Conservation (phyloP, 30 jellyfish, hydroid and myxozoan species). For the Turritopsis rubra region DNA sequence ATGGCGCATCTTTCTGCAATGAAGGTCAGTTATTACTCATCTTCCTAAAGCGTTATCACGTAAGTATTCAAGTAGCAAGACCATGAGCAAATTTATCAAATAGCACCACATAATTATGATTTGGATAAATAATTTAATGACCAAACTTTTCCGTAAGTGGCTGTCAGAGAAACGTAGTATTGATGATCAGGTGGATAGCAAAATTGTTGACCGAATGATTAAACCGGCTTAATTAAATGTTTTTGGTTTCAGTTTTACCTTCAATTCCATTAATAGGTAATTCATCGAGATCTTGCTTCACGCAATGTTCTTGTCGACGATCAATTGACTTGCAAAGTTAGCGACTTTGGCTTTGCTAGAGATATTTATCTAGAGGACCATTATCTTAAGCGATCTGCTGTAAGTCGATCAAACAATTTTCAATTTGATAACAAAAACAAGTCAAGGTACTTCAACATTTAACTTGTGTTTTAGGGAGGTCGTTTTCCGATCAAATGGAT, state of each 20-base stretch:
- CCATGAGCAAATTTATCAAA: not conserved
- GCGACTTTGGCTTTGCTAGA: constrained; percentile 96
- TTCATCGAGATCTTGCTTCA: constrained; percentile 91
- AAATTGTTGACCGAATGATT: too few relatives aligned
- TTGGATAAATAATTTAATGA: too few relatives aligned
- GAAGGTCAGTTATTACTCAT: constrained; percentile 37
- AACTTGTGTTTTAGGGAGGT: constrained; percentile 71
- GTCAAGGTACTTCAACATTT: too few relatives aligned
- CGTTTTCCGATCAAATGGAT: constrained; percentile 95
- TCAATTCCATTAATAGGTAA: constrained; percentile 43
- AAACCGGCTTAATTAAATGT: too few relatives aligned
- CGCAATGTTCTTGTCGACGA: constrained; percentile 82
- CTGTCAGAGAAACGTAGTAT: too few relatives aligned
- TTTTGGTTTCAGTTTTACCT: not conserved
- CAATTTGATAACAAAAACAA: too few relatives aligned
- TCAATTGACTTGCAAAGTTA: constrained; percentile 64
- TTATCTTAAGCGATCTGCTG: constrained; percentile 82
- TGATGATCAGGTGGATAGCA: too few relatives aligned
- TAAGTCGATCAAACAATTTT: too few relatives aligned
- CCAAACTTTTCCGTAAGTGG: not conserved
- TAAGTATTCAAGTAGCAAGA: not conserved
- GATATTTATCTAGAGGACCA: constrained; percentile 87
- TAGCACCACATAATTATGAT: not conserved
- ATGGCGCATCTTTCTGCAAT: constrained; percentile 77
- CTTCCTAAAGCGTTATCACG: not conserved